phyloP scores from a whole-genome alignment of 2,888 invertebrate genomes.

The Hypomecis punctinalis region DNA sequence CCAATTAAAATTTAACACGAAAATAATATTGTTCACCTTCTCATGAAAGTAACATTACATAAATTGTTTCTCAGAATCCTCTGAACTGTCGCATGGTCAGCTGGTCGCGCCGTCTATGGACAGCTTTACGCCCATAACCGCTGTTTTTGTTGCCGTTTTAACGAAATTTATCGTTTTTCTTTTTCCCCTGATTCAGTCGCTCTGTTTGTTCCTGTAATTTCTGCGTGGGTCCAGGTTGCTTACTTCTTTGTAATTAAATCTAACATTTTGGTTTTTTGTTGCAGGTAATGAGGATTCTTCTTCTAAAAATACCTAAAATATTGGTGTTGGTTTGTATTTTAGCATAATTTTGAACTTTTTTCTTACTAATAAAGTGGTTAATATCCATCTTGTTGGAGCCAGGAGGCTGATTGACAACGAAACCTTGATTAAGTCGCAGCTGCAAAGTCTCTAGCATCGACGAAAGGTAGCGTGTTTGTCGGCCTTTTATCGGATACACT shows the following conservation, averaged over 20 bases:
- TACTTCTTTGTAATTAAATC: constrained; percentile 55
- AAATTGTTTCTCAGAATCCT: not conserved
- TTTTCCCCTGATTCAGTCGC: constrained; percentile 57
- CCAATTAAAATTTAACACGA: no score
- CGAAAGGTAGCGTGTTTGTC: no score
- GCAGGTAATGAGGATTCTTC: constrained; percentile 46
- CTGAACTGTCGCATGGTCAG: not conserved
- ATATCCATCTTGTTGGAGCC: no score
- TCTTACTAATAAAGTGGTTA: not conserved
- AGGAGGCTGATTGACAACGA: no score
- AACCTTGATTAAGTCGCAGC: no score
- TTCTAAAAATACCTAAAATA: not conserved
- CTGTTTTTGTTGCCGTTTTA: constrained; percentile 72
- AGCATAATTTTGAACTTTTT: not conserved
- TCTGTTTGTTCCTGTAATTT: constrained; percentile 60
- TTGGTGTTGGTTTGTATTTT: not conserved
- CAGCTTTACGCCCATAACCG: constrained; percentile 53
- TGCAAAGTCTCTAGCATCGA: no score
- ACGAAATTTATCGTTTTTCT: constrained; percentile 77
- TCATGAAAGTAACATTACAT: no score
- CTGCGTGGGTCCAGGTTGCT: constrained; percentile 35
- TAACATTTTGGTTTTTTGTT: constrained; percentile 55
- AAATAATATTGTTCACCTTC: no score
- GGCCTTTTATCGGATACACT: no score
- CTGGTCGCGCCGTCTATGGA: constrained; percentile 45